phyloP scores from a whole-genome alignment of 1,140 invertebrate genomes.

The Sweltsa coloradensis region DNA sequence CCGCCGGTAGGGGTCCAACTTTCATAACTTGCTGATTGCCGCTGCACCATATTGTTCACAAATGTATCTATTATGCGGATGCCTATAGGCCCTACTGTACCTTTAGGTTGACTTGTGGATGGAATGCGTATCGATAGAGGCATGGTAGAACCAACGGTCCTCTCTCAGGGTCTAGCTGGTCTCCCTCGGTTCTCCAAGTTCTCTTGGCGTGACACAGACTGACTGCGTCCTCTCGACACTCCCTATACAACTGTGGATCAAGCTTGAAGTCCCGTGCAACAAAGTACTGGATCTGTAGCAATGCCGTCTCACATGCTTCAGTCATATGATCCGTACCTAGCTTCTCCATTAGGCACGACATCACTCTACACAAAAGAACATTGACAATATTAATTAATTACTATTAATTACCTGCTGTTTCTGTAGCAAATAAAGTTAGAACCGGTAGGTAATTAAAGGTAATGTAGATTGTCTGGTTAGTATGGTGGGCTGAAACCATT shows the following conservation, averaged over 20 bases:
- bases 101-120: slow-evolving; percentile 48
- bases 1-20: too few species aligned
- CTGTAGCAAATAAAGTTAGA: too few species aligned
- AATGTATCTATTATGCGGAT: too few species aligned
- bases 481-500: too few species aligned
- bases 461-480: too few species aligned
- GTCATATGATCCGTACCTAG: slow-evolving; percentile 76
- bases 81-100: too few species aligned
- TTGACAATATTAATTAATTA: too few species aligned
- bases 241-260: slow-evolving; percentile 77
- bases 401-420: too few species aligned
- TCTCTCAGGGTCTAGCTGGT: slow-evolving; percentile 52
- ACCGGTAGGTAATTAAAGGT: too few species aligned
- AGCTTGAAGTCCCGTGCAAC: slow-evolving; percentile 87
- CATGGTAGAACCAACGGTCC: slow-evolving; percentile 82
- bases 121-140: slow-evolving; percentile 76
- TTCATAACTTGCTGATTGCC: too few species aligned
- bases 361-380: slow-evolving; percentile 47
- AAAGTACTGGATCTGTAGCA: slow-evolving; percentile 96
- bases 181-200: slow-evolving; percentile 59
- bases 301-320: slow-evolving; percentile 73
- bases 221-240: slow-evolving; percentile 77
- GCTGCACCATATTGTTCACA: too few species aligned
- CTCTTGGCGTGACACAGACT: slow-evolving; percentile 66
- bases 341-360: slow-evolving; percentile 89